Base-by-base conservation (phyloP, 2,888 invertebrate species). In the Plebejus argus region DNA sequence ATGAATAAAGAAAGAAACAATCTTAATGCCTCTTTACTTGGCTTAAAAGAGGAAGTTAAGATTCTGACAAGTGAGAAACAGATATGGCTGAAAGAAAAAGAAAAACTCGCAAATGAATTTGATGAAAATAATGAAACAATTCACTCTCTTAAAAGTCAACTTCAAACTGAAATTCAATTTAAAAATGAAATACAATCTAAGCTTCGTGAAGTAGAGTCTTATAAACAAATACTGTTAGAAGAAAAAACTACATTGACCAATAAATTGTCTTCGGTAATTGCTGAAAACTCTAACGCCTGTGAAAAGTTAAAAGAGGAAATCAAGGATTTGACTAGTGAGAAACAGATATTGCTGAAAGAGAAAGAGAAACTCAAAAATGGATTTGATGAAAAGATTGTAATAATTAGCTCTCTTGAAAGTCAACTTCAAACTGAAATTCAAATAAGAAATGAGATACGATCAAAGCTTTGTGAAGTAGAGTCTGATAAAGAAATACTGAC, bases 161-260 rank as follows among this genome's bases (percentile, higher is more conserved):
- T 91, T 58, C 86, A 89, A 76, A 85, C 87, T 80, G 91, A 91
- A 83, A 89, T 89, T 33, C 80, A 87, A 35, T 88, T 84, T 78
- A 91, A 90, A 82, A 80, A 87, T 12, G 81, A 80, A 39, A 80
- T 89, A 70, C 87, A 90, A 82, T 83, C 85, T 70, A 86, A 89
- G 81, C 76, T 89, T 3, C 56, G 77, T 15, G 70, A 82, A 7
- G 18, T 79, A 23, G 78, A 81, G 78, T 71, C 76, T 18, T 45
- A 49, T 15, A 77, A 78, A 76, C 45, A 77, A 61, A 78, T 76
- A 76, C 70, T 80, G 74, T 76, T 58, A 71, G 45, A 72, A 70
- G 77, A 77, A 77, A 76, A 78, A n/a, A 76, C 61, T 56, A 66
- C 76, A 76, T 53, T 78, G 61, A 78, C 75, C 35, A 76, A 79